These are phyloP conservation scores for Himantopus leucocephalus DNA, from an alignment of 2,113 vertebrate species.

Conservation along the genomic window DNA sequence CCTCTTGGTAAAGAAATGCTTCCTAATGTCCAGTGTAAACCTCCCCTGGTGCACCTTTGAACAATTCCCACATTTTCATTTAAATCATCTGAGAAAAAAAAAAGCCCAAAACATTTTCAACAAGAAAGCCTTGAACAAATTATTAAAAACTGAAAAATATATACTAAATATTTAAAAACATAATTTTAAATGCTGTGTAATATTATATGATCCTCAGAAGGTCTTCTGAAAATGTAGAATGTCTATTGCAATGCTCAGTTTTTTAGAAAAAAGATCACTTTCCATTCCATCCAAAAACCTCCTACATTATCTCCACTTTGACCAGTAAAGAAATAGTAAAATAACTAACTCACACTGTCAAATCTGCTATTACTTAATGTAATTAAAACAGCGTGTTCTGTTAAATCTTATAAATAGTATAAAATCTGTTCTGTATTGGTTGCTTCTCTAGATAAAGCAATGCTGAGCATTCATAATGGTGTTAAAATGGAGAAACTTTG, in stretches of 20 bases:
- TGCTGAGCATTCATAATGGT: neutral
- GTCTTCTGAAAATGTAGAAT: neutral
- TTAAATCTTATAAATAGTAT: neutral
- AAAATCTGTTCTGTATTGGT: neutral
- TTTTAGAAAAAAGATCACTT: neutral
- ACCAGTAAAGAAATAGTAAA: neutral
- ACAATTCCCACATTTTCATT: neutral
- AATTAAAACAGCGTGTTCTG: neutral
- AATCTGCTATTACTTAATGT: neutral
- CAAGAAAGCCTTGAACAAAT: neutral
- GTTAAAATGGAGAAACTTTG: neutral
- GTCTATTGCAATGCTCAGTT: neutral
- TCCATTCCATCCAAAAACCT: rapidly evolving
- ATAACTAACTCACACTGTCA: neutral
- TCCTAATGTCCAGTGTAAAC: neutral
- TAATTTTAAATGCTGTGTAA: neutral
- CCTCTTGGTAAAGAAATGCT: neutral
- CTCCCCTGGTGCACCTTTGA: neutral
- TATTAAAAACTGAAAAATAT: neutral
- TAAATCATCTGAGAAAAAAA: neutral
- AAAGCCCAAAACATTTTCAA: neutral
- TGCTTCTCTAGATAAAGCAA: neutral
- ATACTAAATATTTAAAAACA: neutral
- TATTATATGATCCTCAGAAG: neutral
- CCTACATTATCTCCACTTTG: neutral